Evolutionary conservation across 2,888 invertebrate genomes (phyloP).

Genomic region (Mechanitis mazaeus): DNA sequence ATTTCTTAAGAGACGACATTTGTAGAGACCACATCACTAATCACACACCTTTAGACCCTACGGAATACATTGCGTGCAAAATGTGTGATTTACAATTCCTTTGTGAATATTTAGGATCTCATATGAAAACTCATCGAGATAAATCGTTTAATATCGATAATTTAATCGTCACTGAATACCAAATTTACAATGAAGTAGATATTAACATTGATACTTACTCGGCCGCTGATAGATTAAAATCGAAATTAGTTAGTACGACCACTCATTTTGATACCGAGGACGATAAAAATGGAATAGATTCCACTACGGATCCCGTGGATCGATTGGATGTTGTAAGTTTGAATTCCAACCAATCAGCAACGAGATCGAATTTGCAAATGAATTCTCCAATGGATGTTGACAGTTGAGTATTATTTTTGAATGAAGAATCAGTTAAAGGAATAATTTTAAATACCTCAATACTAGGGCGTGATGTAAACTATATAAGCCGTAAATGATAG

Average conservation of each 20-base stretch:
- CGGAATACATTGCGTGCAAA: constrained; percentile 52
- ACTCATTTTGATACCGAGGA: constrained; percentile 33
- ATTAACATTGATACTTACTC: constrained; percentile 32
- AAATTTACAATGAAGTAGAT: constrained; percentile 2
- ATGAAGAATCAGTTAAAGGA: neutral
- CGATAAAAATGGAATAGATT: constrained; percentile 14
- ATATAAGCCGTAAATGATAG: too few species aligned
- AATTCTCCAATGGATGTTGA: neutral
- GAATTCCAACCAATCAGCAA: neutral
- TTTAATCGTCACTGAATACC: constrained; percentile 44
- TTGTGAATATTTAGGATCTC: constrained; percentile 39
- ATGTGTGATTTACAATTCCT: constrained; percentile 49
- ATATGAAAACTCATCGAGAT: constrained; percentile 43
- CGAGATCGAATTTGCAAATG: neutral
- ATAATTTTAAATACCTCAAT: neutral
- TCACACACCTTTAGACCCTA: constrained; percentile 40
- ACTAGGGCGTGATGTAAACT: too few species aligned
- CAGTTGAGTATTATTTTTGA: neutral
- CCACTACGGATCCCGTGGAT: constrained; percentile 7
- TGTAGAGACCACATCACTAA: constrained; percentile 41
- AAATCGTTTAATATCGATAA: constrained; percentile 40
- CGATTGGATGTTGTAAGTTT: neutral
- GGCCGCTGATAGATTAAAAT: constrained; percentile 43
- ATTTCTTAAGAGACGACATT: constrained; percentile 36
- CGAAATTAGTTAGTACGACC: constrained; percentile 46